Evolutionary conservation across 2,113 vertebrate genomes (phyloP).

Genomic region (Oryzias celebensis): DNA sequence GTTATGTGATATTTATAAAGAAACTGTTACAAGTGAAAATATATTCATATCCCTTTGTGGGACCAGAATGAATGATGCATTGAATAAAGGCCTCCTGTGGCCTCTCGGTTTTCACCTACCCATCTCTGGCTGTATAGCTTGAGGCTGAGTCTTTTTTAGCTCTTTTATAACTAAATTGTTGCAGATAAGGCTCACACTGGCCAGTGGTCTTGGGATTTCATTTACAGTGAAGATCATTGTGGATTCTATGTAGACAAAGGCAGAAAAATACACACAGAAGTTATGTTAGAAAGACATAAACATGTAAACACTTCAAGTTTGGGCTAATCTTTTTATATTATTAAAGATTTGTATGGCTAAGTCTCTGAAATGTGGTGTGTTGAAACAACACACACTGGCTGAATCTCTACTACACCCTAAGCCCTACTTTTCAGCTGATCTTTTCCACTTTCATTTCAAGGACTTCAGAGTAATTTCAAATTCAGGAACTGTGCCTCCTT

Average conservation of each 20-base stretch:
- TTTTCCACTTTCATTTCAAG: too few relatives aligned
- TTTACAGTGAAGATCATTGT: constrained; percentile 51
- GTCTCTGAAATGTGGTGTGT: too few relatives aligned
- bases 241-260: constrained; percentile 43
- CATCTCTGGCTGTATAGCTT: constrained; percentile 35
- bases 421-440: too few relatives aligned
- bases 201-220: constrained; percentile 43
- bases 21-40: constrained; percentile 21
- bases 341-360: too few relatives aligned
- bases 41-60: constrained; percentile 29
- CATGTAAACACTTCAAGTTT: too few relatives aligned
- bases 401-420: too few relatives aligned
- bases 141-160: constrained; percentile 35
- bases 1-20: constrained; percentile 42
- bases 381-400: too few relatives aligned
- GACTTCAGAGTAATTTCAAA: too few relatives aligned
- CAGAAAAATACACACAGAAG: constrained; percentile 10
- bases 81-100: constrained; percentile 47
- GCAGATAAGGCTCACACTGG: constrained; percentile 32
- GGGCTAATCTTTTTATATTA: too few relatives aligned
- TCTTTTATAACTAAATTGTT: constrained; percentile 24
- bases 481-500: too few relatives aligned
- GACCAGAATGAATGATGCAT: constrained; percentile 9
- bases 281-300: constrained; percentile 1
- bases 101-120: constrained; percentile 48